Evolutionary conservation across 2,113 vertebrate genomes (phyloP), one percentile per base, ranked within the genome.

Genomic region (Neomonachus schauinslandi): DNA sequence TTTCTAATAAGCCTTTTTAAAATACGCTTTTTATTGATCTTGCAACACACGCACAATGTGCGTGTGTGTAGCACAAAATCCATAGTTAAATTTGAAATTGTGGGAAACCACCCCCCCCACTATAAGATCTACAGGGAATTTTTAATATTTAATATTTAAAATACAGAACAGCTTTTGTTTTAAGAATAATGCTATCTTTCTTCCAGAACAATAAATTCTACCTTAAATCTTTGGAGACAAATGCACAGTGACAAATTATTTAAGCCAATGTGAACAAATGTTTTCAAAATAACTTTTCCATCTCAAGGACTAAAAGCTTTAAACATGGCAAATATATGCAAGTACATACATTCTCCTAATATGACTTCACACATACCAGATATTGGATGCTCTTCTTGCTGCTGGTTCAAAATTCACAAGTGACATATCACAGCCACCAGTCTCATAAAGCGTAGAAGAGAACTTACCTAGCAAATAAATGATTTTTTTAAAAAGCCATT

Each of bases 341-440:
- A 98, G 95, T 86, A 98, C 72, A 92, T 55, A 98, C 22, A 81
- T 71, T 92, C 49, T 97, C 89, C 97, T 97, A 96, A 98, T 53
- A 97, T 63, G 87, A 97, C 96, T 98, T 98, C 94, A 97, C 97
- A 99, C 99, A 99, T 98, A 99, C 99, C 99, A 99, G 98, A 99
- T 98, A 98, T 99, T 99, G 97, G 99, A 99, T 95, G 99, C 99
- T 99, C 99, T 99, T 99, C 99, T 99, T 98, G 99, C 99, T 98
- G 99, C 99, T 93, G 99, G 99, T 98, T 99, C 99, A 98, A 99
- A 99, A 98, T 99, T 99, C 98, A 99, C 99, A 98, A 99, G 99
- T 18, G 99, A 99, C 99, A 99, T 99, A 98, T 99, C 99, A 98
- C 99, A 99, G 98, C 99, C 99, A 94, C 99, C 99, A 59, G 99